Percentiles rank a stretch among this genome's conserved stretches.
These are phyloP conservation scores for Zaprionus gabonicus DNA, from an alignment of 1,140 invertebrate species.

Conservation along the genomic window DNA sequence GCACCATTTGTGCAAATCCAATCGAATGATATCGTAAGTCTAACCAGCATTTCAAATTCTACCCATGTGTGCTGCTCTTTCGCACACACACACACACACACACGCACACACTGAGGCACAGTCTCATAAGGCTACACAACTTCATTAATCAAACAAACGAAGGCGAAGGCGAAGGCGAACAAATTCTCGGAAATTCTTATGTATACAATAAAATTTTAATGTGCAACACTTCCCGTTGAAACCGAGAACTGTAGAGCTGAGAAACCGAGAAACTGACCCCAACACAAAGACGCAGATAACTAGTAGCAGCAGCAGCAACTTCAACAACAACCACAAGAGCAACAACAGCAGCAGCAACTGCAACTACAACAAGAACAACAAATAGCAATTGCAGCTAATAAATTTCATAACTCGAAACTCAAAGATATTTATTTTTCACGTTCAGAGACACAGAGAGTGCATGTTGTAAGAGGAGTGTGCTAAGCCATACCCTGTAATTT, in stretches of 20 bases:
- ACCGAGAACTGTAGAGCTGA: conserved; percentile 8
- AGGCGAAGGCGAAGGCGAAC: conserved; percentile 15
- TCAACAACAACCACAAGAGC: conserved; percentile 10
- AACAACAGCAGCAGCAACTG: conserved; percentile 1
- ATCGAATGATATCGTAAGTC: conserved; percentile 21
- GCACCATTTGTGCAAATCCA: conserved; percentile 32
- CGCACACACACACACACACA: not conserved
- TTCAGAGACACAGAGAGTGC: not conserved
- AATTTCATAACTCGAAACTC: conserved; percentile 52
- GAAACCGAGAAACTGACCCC: conserved; percentile 31
- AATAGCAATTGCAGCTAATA: conserved; percentile 48
- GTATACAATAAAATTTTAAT: conserved; percentile 57
- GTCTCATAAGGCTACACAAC: conserved; percentile 12
- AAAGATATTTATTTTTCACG: conserved; percentile 45
- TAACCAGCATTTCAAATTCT: not conserved
- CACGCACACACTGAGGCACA: not conserved
- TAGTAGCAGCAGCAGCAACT: conserved; percentile 17
- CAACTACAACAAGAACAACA: conserved; percentile 21
- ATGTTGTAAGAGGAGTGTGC: not conserved
- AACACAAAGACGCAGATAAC: conserved; percentile 23
- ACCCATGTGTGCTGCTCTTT: not conserved
- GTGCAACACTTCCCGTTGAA: conserved; percentile 52
- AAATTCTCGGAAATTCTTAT: conserved; percentile 48
- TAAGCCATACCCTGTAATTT: not conserved
- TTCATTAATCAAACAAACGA: conserved; percentile 52